Percentiles rank a stretch among this genome's conserved stretches.
Conservation (phyloP, 2,888 invertebrate species). For the Heliconius ethilla region DNA sequence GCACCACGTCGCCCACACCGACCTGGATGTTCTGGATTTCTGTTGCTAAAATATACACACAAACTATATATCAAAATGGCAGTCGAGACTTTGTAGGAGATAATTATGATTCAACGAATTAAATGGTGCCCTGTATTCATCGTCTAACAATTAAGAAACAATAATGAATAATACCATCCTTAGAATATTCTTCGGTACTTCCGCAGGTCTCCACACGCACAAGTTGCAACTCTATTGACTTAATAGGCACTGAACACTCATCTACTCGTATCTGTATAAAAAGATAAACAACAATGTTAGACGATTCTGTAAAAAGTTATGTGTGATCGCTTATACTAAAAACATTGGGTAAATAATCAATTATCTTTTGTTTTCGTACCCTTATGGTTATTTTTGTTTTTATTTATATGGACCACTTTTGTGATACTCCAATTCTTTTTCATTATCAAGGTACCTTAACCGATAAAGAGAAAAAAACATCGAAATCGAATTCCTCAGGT, state of each 20-base stretch:
- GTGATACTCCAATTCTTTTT: no score
- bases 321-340: no score
- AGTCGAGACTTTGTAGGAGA: no score
- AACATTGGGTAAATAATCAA: no score
- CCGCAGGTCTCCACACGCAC: slow-evolving; percentile 98
- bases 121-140: no score
- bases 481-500: no score
- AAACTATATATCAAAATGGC: no score
- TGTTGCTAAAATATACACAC: slow-evolving; percentile 84
- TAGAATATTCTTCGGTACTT: slow-evolving; percentile 94
- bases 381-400: neutral
- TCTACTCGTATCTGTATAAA: slow-evolving; percentile 86
- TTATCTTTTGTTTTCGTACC: no score
- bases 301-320: neutral
- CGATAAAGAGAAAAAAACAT: no score
- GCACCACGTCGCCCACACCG: slow-evolving; percentile 94
- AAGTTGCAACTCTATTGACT: slow-evolving; percentile 96
- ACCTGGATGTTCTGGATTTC: slow-evolving; percentile 99
- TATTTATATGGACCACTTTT: neutral
- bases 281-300: neutral
- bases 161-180: slow-evolving; percentile 85
- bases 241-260: slow-evolving; percentile 90
- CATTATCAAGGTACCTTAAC: no score
- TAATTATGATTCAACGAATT: no score
- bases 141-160: neutral